These are phyloP conservation scores for Tuta absoluta DNA, from an alignment of 2,888 invertebrate genomes.

Conservation along the genomic window DNA sequence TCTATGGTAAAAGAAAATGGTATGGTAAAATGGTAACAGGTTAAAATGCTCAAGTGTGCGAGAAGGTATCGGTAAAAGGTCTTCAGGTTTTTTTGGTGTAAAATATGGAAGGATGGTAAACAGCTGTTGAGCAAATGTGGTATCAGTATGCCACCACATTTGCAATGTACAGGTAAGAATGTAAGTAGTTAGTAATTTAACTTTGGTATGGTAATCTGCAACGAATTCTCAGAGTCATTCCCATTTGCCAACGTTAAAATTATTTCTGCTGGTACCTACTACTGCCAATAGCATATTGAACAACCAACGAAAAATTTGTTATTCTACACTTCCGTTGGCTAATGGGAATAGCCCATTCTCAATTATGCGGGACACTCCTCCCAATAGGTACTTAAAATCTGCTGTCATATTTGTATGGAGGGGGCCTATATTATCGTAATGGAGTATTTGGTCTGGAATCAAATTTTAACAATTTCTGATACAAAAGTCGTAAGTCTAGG, in stretches of 20 bases:
- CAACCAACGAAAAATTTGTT: background rate
- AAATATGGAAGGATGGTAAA: background rate
- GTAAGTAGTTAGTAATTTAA: background rate
- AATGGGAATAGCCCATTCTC: no score
- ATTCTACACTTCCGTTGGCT: no score
- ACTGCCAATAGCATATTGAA: no score
- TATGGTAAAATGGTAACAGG: background rate
- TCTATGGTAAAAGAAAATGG: background rate
- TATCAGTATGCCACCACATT: conserved; percentile 11
- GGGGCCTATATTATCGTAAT: no score
- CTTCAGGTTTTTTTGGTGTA: background rate
- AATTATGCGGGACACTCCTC: no score
- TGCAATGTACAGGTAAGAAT: background rate
- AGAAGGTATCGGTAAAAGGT: background rate
- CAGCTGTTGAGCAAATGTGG: background rate
- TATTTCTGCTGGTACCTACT: background rate
- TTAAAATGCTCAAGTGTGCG: no score
- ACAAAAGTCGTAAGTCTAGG: no score
- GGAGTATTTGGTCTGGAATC: no score
- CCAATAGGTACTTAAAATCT: no score
- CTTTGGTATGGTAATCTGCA: background rate
- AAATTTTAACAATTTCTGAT: no score
- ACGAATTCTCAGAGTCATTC: background rate
- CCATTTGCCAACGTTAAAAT: background rate
- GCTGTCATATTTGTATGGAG: no score